Evolutionary conservation across 37 sponge, comb jelly and placozoan genomes (phyloP), one percentile per base, ranked within the genome.

Genomic region (Lycopodina hypogea): DNA sequence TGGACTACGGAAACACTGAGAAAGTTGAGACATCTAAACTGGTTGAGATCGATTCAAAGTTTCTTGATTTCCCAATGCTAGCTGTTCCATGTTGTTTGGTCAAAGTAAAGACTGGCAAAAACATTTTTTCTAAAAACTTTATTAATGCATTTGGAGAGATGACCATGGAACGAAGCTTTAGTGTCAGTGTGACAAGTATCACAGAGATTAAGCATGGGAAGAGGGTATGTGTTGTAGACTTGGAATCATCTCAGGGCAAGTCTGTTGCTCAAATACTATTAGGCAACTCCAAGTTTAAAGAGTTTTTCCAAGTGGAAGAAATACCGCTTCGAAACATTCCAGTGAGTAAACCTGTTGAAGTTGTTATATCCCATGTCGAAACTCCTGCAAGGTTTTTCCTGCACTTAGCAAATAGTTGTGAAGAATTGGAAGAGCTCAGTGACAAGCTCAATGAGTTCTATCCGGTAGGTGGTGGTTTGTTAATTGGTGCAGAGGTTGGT

Each of bases 1-100:
- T 89, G 1, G 94, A 93, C 41, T 93, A 74, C 75, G 94, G 94
- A 9, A 93, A 93, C 63, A 42, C 64, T 18, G 90, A 93, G 29
- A 69, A 24, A 14, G 75, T 86, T 26, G 33, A 56, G 0, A 11
- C 62, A 0, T 58, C 57, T 26, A 37, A 70, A n/a, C 15, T 90
- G 32, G 39, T 48, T 0, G 34, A 56, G 9, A 78, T 88, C 2
- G 59, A 77, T 6, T 70, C 86, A 12, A 32, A 56, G 14, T 81
- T 93, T 40, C 60, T 89, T 21, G 12, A 36, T 8, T 35, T 77
- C 23, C 77, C 83, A 2, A 28, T 57, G 4, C 87, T 75, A 42
- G 83, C 87, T 8, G 35, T 80, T 76, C 66, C 32, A 38, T 93
- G 90, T 59, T 60, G 71, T 37, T 76, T 86, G 38, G 29, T 50